These are phyloP conservation scores for Marmota flaviventris DNA, from an alignment of 2,113 vertebrate genomes.

Conservation along the genomic window DNA sequence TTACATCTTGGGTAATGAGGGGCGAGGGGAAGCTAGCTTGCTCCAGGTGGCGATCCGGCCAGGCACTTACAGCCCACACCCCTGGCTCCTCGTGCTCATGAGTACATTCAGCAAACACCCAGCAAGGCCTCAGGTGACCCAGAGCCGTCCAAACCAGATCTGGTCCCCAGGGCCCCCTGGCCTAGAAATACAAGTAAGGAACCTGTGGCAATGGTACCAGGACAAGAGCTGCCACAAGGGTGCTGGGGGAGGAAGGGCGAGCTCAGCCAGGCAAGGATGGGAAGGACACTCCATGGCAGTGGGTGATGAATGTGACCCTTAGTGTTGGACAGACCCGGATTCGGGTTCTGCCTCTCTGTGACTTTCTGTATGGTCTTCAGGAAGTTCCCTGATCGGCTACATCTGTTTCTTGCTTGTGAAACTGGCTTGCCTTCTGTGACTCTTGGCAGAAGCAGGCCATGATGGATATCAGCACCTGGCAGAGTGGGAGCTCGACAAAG, in stretches of 20 bases:
- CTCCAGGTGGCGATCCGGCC: constrained; percentile 55
- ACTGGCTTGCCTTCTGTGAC: background rate
- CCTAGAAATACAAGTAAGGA: background rate
- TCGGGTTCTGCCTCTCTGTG: background rate
- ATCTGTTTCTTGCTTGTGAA: background rate
- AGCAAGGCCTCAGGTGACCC: background rate
- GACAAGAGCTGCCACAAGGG: fast-evolving
- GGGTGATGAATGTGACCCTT: background rate
- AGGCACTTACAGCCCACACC: background rate
- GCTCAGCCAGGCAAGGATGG: background rate
- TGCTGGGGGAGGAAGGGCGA: background rate
- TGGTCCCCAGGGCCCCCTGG: background rate
- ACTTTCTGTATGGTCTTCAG: background rate
- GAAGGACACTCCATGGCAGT: background rate
- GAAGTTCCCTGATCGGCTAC: background rate
- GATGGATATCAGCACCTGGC: background rate
- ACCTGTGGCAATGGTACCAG: background rate
- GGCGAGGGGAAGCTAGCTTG: constrained; percentile 54
- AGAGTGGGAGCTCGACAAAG: background rate
- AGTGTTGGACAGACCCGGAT: background rate
- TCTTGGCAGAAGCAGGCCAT: background rate
- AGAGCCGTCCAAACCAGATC: background rate
- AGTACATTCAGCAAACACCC: background rate
- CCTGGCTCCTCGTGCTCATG: background rate
- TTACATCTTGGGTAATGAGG: constrained; percentile 72